These are phyloP conservation scores for Cynocephalus volans DNA, from an alignment of 2,113 vertebrate genomes.

Conservation along the genomic window DNA sequence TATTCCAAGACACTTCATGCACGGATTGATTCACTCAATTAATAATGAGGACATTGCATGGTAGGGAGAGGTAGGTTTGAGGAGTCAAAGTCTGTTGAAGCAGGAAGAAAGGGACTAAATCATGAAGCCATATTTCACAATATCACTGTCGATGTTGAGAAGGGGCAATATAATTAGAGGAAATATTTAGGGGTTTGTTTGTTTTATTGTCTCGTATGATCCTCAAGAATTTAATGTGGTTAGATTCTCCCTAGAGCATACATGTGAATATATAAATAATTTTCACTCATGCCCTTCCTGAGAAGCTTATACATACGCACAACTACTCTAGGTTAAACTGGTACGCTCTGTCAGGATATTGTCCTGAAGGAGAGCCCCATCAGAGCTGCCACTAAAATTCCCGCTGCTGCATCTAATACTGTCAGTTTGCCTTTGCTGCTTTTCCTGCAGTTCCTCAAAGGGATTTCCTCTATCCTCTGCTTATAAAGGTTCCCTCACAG, in stretches of 20 bases:
- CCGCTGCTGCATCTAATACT: neutral
- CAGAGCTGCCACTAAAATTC: conserved; percentile 27
- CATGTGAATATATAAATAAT: neutral
- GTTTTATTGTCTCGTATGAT: neutral
- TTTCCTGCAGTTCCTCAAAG: neutral
- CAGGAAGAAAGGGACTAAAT: neutral
- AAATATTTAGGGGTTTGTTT: neutral
- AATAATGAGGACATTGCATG: neutral
- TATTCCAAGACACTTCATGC: neutral
- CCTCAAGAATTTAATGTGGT: neutral
- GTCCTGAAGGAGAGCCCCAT: neutral
- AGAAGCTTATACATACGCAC: neutral
- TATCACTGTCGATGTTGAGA: neutral
- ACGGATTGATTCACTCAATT: neutral
- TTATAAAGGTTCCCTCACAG: neutral
- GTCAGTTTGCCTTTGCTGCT: neutral
- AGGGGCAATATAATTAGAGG: neutral
- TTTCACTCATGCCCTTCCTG: neutral
- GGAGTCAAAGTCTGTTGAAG: neutral
- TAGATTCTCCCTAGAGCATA: neutral
- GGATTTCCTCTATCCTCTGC: neutral
- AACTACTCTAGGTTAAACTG: neutral
- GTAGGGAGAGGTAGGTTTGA: neutral
- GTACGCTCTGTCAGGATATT: neutral
- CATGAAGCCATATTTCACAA: neutral